phyloP scores from a whole-genome alignment of 2,888 invertebrate genomes.

The Tachina grossa region DNA sequence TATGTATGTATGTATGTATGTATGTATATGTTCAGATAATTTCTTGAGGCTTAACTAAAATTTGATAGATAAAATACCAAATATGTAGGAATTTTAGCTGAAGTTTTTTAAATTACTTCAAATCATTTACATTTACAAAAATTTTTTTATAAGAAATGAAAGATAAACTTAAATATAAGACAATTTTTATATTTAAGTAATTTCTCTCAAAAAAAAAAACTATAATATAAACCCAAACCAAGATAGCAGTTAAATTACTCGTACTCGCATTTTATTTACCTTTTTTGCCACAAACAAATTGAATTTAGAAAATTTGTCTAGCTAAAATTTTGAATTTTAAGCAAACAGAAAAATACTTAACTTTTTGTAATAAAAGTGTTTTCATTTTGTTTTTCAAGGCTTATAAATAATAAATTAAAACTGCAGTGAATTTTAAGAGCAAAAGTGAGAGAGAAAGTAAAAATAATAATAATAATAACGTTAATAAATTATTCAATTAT shows the following conservation, averaged over 20 bases:
- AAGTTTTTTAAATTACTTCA: too few species aligned
- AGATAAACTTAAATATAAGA: background rate
- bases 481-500: constrained; percentile 14
- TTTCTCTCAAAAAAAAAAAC: background rate
- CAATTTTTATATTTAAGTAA: background rate
- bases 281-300: background rate
- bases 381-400: background rate
- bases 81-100: too few species aligned
- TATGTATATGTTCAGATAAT: too few species aligned
- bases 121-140: too few species aligned
- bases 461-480: constrained; percentile 19
- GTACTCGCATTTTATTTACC: background rate
- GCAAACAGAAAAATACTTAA: too few species aligned
- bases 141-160: too few species aligned
- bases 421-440: constrained; percentile 39
- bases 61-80: too few species aligned
- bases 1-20: too few species aligned
- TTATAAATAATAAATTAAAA: constrained; percentile 13
- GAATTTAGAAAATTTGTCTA: too few species aligned
- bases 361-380: background rate
- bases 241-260: background rate
- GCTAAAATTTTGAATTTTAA: background rate
- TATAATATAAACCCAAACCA: background rate
- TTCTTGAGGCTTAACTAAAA: too few species aligned
- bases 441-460: constrained; percentile 21